Evolutionary conservation across 2,888 invertebrate genomes (phyloP).

Genomic region (Eucriotettix oculatus): DNA sequence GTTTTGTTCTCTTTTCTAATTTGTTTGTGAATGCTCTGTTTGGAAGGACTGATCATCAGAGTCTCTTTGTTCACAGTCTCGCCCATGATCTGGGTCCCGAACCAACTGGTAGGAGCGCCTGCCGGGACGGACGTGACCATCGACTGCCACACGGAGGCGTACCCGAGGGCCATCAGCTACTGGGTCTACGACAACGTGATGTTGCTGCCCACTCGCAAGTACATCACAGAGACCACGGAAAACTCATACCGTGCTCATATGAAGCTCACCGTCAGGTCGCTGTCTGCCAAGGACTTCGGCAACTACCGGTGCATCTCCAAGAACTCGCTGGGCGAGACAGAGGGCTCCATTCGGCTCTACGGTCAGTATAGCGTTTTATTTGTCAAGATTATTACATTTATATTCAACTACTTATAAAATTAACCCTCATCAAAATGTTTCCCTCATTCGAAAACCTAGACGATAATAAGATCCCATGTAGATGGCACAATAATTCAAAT

Average conservation of each 20-base stretch:
- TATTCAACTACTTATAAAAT: no score
- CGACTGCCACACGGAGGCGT: slow-evolving; percentile 85
- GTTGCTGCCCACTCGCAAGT: slow-evolving; percentile 78
- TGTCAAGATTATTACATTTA: no score
- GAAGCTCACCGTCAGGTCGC: slow-evolving; percentile 71
- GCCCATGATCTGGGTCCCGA: slow-evolving; percentile 89
- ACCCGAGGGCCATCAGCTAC: slow-evolving; percentile 81
- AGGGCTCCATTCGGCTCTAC: slow-evolving; percentile 80
- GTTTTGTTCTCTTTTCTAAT: no score
- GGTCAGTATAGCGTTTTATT: slow-evolving; percentile 39
- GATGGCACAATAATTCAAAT: no score
- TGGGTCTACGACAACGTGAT: slow-evolving; percentile 84
- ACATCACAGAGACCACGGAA: slow-evolving; percentile 65
- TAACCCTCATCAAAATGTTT: no score
- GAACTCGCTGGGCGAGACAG: slow-evolving; percentile 84
- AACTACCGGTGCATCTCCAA: slow-evolving; percentile 87
- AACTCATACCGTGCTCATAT: slow-evolving; percentile 80
- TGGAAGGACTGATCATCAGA: no score
- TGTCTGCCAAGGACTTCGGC: slow-evolving; percentile 72
- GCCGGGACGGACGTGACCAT: slow-evolving; percentile 80
- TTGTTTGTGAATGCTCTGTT: no score
- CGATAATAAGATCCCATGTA: no score
- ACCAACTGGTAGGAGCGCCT: slow-evolving; percentile 83
- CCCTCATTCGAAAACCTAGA: no score
- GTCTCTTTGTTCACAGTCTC: slow-evolving; percentile 46